These are phyloP conservation scores for Odontophorus gujanensis DNA, from an alignment of 2,113 vertebrate genomes.

Conservation along the genomic window DNA sequence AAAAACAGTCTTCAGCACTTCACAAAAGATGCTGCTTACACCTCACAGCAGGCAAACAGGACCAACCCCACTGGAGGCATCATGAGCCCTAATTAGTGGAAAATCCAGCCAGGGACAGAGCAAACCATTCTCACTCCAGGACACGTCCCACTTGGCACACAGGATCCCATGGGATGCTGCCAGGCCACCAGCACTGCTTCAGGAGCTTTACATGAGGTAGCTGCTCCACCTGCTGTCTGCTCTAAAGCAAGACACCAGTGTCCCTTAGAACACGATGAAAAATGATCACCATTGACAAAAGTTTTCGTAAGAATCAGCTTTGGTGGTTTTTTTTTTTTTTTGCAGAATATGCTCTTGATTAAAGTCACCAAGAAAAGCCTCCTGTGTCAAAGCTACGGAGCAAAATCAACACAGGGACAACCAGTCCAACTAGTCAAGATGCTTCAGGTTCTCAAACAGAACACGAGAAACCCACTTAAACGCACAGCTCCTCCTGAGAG, in stretches of 20 bases:
- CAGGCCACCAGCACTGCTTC: neutral
- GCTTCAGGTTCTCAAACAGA: neutral
- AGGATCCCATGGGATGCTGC: neutral
- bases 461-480: neutral
- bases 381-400: neutral
- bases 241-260: neutral
- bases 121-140: neutral
- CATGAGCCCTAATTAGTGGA: neutral
- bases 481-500: neutral
- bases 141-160: neutral
- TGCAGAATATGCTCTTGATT: neutral
- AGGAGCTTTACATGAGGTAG: neutral
- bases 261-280: neutral
- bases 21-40: neutral
- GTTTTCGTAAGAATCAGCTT: neutral
- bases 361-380: neutral
- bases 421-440: neutral
- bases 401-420: neutral
- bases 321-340: neutral
- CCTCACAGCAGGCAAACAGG: neutral
- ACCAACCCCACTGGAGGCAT: neutral
- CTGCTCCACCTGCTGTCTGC: conserved; percentile 76
- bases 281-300: neutral
- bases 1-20: neutral
- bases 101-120: neutral